phyloP scores from a whole-genome alignment of 2,113 vertebrate genomes.

The Anseranas semipalmata region DNA sequence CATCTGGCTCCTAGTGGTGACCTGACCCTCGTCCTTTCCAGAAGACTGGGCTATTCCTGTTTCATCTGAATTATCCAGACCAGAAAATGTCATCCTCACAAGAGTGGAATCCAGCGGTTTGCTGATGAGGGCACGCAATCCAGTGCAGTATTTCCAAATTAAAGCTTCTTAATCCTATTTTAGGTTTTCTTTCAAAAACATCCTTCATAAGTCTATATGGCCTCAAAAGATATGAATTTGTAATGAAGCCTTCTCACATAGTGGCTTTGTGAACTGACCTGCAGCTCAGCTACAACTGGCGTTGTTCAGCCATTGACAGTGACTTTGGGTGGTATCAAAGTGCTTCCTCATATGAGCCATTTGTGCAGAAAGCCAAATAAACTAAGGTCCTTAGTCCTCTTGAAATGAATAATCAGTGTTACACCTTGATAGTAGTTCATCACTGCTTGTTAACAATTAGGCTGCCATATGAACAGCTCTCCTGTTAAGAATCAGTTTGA shows the following conservation, averaged over 20 bases:
- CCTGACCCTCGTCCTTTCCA: background rate
- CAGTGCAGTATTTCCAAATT: background rate
- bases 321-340: background rate
- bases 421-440: rapidly evolving
- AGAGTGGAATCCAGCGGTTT: background rate
- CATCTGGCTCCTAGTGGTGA: too few relatives aligned
- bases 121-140: background rate
- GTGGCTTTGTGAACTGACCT: background rate
- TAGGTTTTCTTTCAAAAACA: background rate
- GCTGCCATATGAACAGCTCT: background rate
- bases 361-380: background rate
- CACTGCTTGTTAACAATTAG: background rate
- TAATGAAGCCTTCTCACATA: background rate
- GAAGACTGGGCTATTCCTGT: background rate
- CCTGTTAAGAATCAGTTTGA: background rate
- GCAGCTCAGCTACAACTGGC: background rate
- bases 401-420: background rate
- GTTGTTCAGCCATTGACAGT: background rate
- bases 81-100: background rate
- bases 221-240: background rate
- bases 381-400: background rate
- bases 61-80: background rate
- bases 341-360: background rate
- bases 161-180: background rate
- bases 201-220: background rate